Conservation (phyloP, 2,797 vertebrate genomes). For the Glyptemys insculpta region DNA sequence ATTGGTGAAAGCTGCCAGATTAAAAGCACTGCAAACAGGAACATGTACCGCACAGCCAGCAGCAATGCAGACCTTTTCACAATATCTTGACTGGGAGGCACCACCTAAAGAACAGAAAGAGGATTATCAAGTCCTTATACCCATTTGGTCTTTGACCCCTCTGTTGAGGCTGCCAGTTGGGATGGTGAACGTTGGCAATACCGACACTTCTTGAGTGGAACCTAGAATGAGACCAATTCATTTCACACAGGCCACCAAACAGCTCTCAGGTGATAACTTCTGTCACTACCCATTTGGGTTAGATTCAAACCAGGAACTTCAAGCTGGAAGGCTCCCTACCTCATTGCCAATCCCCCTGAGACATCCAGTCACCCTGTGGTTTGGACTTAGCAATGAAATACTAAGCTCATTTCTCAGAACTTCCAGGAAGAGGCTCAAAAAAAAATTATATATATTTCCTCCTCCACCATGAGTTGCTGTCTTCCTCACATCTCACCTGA, state of each 20-base stretch:
- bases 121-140: background rate
- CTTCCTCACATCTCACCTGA: conserved; percentile 84
- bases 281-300: background rate
- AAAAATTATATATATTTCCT: background rate
- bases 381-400: background rate
- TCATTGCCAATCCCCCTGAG: background rate
- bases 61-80: background rate
- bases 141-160: background rate
- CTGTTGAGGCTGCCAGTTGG: background rate
- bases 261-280: background rate
- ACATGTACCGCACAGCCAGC: background rate
- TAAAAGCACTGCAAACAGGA: background rate
- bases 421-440: background rate
- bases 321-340: background rate
- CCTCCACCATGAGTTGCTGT: background rate
- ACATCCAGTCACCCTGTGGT: accelerated
- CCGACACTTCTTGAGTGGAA: background rate
- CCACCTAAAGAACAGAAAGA: background rate
- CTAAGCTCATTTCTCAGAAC: background rate
- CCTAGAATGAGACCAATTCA: background rate
- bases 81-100: background rate
- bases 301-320: background rate
- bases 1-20: background rate
- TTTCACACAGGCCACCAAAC: background rate
- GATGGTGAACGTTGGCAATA: background rate